These are phyloP conservation scores for Aradus depressus DNA, from an alignment of 2,888 invertebrate species.

Conservation along the genomic window DNA sequence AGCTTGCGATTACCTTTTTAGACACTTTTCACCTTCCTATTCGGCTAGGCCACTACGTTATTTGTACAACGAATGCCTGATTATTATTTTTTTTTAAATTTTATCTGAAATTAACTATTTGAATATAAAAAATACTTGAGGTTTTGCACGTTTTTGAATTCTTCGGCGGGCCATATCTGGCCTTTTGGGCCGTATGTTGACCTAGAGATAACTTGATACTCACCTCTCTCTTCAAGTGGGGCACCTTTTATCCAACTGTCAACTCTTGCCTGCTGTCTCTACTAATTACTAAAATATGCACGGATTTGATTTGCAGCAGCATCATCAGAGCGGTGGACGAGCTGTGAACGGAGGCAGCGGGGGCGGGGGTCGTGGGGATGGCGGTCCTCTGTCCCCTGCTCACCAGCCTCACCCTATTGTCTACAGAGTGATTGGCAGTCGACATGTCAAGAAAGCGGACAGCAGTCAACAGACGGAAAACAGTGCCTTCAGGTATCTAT, in stretches of 20 bases:
- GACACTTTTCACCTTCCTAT: too few species aligned
- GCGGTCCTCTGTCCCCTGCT: conserved; percentile 27
- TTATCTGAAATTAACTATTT: too few species aligned
- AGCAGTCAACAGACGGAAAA: conserved; percentile 45
- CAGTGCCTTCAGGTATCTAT: conserved; percentile 38
- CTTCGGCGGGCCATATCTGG: too few species aligned
- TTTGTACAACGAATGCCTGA: too few species aligned
- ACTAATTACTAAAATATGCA: too few species aligned
- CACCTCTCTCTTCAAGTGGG: not conserved
- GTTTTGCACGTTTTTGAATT: too few species aligned
- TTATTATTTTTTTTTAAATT: too few species aligned
- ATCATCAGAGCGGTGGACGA: conserved; percentile 4
- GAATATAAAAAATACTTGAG: too few species aligned
- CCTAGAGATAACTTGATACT: not conserved
- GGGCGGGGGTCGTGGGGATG: conserved; percentile 38
- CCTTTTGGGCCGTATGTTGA: not conserved
- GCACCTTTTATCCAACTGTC: not conserved
- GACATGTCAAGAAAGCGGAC: conserved; percentile 39
- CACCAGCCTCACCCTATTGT: conserved; percentile 33
- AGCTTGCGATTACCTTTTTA: too few species aligned
- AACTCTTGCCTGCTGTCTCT: too few species aligned
- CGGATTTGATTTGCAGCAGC: not conserved
- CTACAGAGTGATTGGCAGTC: conserved; percentile 33
- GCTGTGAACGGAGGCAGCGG: conserved; percentile 37
- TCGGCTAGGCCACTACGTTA: too few species aligned